Percentiles rank a stretch among this genome's conserved stretches.
Conservation (phyloP, 2,888 invertebrate genomes). For the Digitonthophagus gazella region DNA sequence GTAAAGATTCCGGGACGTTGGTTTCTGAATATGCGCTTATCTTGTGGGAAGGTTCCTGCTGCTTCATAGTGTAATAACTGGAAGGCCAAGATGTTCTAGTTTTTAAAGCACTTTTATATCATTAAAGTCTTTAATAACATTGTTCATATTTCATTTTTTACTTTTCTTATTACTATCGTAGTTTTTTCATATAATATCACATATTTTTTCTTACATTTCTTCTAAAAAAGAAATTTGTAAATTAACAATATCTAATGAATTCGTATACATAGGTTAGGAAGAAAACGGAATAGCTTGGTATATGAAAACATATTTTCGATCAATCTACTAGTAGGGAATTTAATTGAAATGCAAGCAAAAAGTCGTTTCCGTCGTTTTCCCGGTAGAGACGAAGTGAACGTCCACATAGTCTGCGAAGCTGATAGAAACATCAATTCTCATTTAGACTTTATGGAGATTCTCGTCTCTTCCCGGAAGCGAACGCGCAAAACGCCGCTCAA, state of each 20-base stretch:
- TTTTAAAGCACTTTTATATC: background rate
- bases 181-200: too few relatives aligned
- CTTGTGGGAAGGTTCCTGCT: background rate
- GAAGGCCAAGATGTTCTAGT: background rate
- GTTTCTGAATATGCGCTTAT: background rate
- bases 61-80: background rate
- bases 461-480: background rate
- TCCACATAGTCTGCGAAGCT: background rate
- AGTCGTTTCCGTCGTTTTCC: background rate
- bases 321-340: background rate
- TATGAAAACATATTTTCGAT: background rate
- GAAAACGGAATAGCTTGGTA: background rate
- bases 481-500: background rate
- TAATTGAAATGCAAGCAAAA: background rate
- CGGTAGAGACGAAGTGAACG: background rate
- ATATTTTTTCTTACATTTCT: too few relatives aligned
- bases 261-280: too few relatives aligned
- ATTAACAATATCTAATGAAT: too few relatives aligned
- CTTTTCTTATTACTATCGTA: too few relatives aligned
- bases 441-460: background rate
- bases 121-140: too few relatives aligned
- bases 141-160: too few relatives aligned
- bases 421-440: background rate
- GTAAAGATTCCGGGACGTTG: background rate
- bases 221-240: too few relatives aligned